A percentile compares a stretch with the other conserved stretches of the same genome.
Conservation (phyloP, 2,113 vertebrate genomes). For the Solenodon paradoxus region DNA sequence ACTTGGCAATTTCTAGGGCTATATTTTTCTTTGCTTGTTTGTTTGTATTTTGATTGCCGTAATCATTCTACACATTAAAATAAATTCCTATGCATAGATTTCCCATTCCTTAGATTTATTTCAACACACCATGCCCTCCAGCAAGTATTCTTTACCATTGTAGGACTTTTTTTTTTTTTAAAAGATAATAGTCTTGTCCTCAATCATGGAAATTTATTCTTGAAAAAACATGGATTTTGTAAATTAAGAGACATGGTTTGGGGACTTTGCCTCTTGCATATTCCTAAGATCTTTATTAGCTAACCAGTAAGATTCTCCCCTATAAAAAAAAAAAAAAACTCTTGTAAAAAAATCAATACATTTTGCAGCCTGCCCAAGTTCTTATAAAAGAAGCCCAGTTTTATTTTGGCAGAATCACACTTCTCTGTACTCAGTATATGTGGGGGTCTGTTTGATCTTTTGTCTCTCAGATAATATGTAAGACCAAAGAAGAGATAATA, state of each 20-base stretch:
- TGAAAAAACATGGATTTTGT: constrained; percentile 13
- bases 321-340: too few relatives aligned
- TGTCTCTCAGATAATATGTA: background rate
- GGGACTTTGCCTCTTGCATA: background rate
- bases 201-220: background rate
- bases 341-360: background rate
- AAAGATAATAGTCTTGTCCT: too few relatives aligned
- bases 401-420: background rate
- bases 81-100: too few relatives aligned
- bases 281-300: background rate
- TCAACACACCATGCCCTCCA: too few relatives aligned
- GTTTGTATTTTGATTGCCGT: too few relatives aligned
- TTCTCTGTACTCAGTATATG: background rate
- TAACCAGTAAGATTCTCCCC: constrained; percentile 3
- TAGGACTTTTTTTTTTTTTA: too few relatives aligned
- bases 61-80: too few relatives aligned
- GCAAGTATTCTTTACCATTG: too few relatives aligned
- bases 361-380: background rate
- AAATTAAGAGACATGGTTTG: constrained; percentile 1
- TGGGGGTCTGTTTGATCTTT: background rate
- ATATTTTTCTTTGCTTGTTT: too few relatives aligned
- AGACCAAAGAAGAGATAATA: background rate
- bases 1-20: background rate
- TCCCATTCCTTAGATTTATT: too few relatives aligned
- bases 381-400: background rate